phyloP scores from a whole-genome alignment of 2,888 invertebrate genomes.

The Zele albiditarsus region DNA sequence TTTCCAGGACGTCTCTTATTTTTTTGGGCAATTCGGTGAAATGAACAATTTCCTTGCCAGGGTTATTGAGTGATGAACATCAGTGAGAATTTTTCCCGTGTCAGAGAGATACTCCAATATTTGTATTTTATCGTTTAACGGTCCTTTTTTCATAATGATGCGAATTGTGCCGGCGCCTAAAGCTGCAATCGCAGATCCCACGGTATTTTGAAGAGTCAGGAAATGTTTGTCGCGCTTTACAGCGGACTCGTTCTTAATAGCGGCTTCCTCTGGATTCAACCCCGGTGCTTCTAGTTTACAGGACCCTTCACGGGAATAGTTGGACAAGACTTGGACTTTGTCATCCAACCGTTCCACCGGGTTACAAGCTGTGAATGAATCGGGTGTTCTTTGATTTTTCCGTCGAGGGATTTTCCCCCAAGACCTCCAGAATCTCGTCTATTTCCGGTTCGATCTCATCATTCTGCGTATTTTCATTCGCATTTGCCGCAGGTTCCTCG shows the following conservation, averaged over 20 bases:
- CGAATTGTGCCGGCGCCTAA: slow-evolving; percentile 37
- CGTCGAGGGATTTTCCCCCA: slow-evolving; percentile 27
- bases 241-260: slow-evolving; percentile 43
- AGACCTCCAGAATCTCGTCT: slow-evolving; percentile 14
- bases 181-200: slow-evolving; percentile 47
- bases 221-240: slow-evolving; percentile 49
- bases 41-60: slow-evolving; percentile 47
- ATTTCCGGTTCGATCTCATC: too few relatives aligned
- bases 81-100: slow-evolving; percentile 40
- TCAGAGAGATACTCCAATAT: slow-evolving; percentile 42
- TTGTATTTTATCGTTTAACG: slow-evolving; percentile 21
- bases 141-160: too few relatives aligned
- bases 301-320: slow-evolving; percentile 45
- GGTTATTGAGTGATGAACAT: slow-evolving; percentile 37
- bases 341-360: slow-evolving; percentile 47
- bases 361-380: background rate
- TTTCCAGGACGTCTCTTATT: slow-evolving; percentile 43
- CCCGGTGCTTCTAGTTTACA: slow-evolving; percentile 42
- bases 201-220: slow-evolving; percentile 43
- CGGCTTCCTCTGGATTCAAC: slow-evolving; percentile 46
- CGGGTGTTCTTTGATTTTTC: slow-evolving; percentile 36
- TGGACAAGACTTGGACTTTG: slow-evolving; percentile 40
- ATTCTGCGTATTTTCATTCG: too few relatives aligned
- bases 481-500: too few relatives aligned
- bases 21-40: slow-evolving; percentile 45